phyloP scores from a whole-genome alignment of 2,888 invertebrate genomes.

The Amphipyra tragopoginis region DNA sequence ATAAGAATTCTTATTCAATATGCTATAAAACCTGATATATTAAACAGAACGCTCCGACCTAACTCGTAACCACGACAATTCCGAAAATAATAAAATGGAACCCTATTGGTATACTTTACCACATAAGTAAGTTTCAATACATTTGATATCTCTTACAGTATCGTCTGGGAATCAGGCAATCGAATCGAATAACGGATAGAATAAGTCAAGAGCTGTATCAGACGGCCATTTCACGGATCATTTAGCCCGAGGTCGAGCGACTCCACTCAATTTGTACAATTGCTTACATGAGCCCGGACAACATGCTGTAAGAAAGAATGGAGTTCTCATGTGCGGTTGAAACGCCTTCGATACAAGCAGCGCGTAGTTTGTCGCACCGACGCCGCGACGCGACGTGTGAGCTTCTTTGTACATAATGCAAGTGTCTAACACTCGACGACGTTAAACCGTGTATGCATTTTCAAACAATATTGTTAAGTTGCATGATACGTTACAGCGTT shows the following conservation, averaged over 20 bases:
- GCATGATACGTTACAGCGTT: no score
- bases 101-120: constrained; percentile 14
- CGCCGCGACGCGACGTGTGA: no score
- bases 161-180: constrained; percentile 60
- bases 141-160: constrained; percentile 62
- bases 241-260: constrained; percentile 63
- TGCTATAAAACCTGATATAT: constrained; percentile 8
- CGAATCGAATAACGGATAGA: constrained; percentile 70
- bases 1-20: no score
- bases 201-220: constrained; percentile 75
- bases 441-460: no score
- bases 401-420: no score
- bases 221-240: constrained; percentile 73
- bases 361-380: neutral
- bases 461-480: no score
- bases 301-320: constrained; percentile 11
- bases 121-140: constrained; percentile 63
- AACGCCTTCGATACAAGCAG: neutral
- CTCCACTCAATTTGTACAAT: constrained; percentile 73
- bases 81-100: constrained; percentile 34
- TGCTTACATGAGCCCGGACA: constrained; percentile 55
- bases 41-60: constrained; percentile 5
- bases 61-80: constrained; percentile 25
- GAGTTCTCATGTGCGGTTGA: constrained; percentile 12
- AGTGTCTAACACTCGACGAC: no score